Evolutionary conservation across 2,888 invertebrate genomes (phyloP), one percentile per base, ranked within the genome.

Genomic region (Lampropteryx suffumata): DNA sequence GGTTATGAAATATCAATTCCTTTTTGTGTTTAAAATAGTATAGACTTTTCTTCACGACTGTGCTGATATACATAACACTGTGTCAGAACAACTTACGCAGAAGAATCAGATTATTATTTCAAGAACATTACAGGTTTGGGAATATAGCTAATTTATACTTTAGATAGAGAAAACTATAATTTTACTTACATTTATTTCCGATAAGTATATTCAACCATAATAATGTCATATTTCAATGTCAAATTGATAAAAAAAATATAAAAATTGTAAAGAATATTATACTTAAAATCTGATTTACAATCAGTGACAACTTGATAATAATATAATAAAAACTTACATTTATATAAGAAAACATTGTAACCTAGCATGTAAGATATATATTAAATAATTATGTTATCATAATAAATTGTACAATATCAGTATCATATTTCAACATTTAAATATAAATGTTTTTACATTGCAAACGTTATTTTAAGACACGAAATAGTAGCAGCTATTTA

Each of bases 321-420:
- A 62, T 68, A 72, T 76, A 79, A 80, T 69, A 59, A 69, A 71
- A 79, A 80, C 82, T 82, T 82, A 84, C 66, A 69, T 58, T 60
- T 73, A 79, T 76, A 63, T 77, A 79, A 69, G 80, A 82, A 79
- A 65, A 71, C 82, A 76, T 67, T 57, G 75, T 79, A 79, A 59
- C 64, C 82, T 88, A 87, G 74, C 74, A 71, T 77, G 76, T 78
- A 78, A 70, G 78, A 77, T 80, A 82, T 84, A 83, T 82, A 80
- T 84, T 83, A 82, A 17, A 17, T 17, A 17, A 17, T 17, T 64
- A 62, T 67, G 59, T 60, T 74, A 70, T 74, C 65, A 72, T 69
- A 71, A 17, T 69, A 69, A 74, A 84, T 88, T 86, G 85, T 86
- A 88, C 86, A 87, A 82, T 80, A 82, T 79, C 81, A 79, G 77